Evolutionary conservation across 2,113 vertebrate species (phyloP).

Genomic region (Scomber scombrus): DNA sequence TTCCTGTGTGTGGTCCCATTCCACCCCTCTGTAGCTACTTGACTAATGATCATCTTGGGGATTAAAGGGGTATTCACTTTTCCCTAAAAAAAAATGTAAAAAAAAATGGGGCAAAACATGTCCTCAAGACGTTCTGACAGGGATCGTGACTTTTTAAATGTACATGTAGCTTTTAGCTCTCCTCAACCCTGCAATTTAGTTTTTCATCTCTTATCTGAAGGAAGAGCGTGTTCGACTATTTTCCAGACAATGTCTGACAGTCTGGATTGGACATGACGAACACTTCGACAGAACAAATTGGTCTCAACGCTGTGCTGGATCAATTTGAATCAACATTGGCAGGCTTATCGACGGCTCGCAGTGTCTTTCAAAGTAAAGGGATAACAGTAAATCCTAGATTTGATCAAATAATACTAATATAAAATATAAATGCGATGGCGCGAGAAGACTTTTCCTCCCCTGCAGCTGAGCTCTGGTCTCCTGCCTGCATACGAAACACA

Average conservation of each 20-base stretch:
- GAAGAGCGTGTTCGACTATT: background rate
- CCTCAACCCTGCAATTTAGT: background rate
- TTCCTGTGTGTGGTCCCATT: too few species aligned
- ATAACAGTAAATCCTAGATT: slow-evolving; percentile 6
- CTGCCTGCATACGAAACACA: too few species aligned
- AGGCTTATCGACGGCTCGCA: slow-evolving; percentile 1
- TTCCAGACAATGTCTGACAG: background rate
- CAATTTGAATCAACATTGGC: slow-evolving; percentile 9
- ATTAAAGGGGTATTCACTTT: too few species aligned
- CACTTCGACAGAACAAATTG: slow-evolving; percentile 37
- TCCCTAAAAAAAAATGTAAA: too few species aligned
- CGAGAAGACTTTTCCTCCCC: background rate
- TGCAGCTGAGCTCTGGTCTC: too few species aligned
- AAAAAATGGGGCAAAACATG: too few species aligned
- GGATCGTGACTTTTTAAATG: too few species aligned
- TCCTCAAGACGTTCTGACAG: too few species aligned
- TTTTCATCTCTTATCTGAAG: background rate
- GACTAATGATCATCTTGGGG: too few species aligned
- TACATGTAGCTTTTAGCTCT: too few species aligned
- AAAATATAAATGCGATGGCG: background rate
- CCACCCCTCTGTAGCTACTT: too few species aligned
- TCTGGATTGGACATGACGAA: slow-evolving; percentile 25
- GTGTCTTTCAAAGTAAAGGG: slow-evolving; percentile 17
- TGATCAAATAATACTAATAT: slow-evolving; percentile 14
- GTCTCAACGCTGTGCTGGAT: slow-evolving; percentile 34